Percentiles rank a stretch among this genome's conserved stretches.
Conservation (phyloP, 2,888 invertebrate species). For the Cylindroiulus punctatus region DNA sequence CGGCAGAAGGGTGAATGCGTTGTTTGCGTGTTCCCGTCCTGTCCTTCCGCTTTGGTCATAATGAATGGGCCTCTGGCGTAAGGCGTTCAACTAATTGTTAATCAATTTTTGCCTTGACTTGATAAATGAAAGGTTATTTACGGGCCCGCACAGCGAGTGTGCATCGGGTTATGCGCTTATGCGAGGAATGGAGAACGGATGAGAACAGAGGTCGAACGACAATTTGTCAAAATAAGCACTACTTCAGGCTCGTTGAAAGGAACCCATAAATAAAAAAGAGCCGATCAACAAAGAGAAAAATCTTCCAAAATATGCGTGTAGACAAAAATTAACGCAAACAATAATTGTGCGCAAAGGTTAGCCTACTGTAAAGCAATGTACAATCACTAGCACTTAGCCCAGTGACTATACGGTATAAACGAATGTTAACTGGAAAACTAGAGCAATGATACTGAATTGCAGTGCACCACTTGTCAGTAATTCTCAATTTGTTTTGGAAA, state of each 20-base stretch:
- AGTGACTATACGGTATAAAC: no score
- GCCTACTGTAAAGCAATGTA: no score
- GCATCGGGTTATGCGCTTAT: slow-evolving; percentile 9
- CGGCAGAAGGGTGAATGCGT: not conserved
- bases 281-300: no score
- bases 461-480: no score
- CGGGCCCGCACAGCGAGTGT: not conserved
- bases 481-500: no score
- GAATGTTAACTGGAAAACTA: no score
- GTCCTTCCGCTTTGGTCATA: slow-evolving; percentile 17
- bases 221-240: slow-evolving; percentile 17
- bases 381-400: no score
- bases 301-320: no score
- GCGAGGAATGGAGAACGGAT: not conserved
- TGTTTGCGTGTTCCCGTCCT: not conserved
- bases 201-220: not conserved
- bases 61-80: slow-evolving; percentile 39
- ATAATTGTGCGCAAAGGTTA: no score
- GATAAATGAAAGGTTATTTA: slow-evolving; percentile 48
- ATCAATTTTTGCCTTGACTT: slow-evolving; percentile 48
- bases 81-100: slow-evolving; percentile 47
- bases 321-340: no score
- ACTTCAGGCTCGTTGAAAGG: not conserved
- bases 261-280: not conserved
- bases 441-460: no score